Evolutionary conservation across 2,888 invertebrate genomes (phyloP).

Genomic region (Drosophila siamana): DNA sequence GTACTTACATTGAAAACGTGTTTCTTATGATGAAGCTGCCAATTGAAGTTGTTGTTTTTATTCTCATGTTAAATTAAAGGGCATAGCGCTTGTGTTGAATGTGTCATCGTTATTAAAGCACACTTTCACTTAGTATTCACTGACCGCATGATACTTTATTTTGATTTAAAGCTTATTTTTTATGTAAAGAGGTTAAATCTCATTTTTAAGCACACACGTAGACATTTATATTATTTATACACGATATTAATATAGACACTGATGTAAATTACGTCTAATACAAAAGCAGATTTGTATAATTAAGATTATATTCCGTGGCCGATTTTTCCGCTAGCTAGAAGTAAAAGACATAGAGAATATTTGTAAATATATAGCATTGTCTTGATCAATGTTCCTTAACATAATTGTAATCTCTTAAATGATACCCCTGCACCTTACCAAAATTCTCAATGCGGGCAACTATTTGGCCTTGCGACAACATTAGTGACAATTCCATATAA

Average conservation of each 20-base stretch:
- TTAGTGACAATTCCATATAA: conserved; percentile 45
- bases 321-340: conserved; percentile 45
- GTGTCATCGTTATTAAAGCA: conserved; percentile 9
- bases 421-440: neutral
- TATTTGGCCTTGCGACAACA: conserved; percentile 40
- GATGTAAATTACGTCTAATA: conserved; percentile 19
- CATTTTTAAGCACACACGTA: conserved; percentile 17
- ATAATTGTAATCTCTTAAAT: neutral
- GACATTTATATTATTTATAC: conserved; percentile 6
- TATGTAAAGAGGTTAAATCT: conserved; percentile 10
- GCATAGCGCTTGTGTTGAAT: conserved; percentile 13
- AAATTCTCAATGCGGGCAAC: neutral
- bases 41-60: neutral
- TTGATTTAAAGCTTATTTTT: conserved; percentile 10
- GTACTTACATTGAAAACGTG: conserved; percentile 60
- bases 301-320: conserved; percentile 20
- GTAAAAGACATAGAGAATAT: conserved; percentile 13
- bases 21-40: conserved; percentile 23
- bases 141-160: conserved; percentile 24
- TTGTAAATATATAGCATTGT: neutral
- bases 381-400: neutral
- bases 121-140: conserved; percentile 6
- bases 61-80: conserved; percentile 17
- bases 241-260: conserved; percentile 47
- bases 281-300: conserved; percentile 2